Percentiles rank a stretch among this genome's conserved stretches.
phyloP scores from a whole-genome alignment of 2,888 invertebrate species.

The Adelognathus sp. region DNA sequence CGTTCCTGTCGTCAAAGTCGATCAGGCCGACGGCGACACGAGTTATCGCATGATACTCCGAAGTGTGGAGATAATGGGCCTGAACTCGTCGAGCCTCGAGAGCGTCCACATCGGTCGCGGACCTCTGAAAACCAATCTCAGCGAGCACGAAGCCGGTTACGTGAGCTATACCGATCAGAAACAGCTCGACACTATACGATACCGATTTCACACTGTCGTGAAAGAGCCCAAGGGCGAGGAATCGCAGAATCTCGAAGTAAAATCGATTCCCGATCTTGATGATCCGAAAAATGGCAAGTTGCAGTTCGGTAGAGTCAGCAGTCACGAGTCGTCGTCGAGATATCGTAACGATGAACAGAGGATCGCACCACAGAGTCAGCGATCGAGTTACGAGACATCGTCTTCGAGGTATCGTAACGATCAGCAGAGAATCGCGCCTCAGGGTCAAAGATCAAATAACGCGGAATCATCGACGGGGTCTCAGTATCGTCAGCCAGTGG shows the following conservation, averaged over 20 bases:
- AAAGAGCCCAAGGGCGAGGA: conserved; percentile 68
- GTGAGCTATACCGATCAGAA: conserved; percentile 76
- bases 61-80: conserved; percentile 73
- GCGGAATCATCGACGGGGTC: neutral
- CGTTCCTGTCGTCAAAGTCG: conserved; percentile 78
- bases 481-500: neutral
- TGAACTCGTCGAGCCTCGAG: conserved; percentile 75
- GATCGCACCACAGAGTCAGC: neutral
- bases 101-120: conserved; percentile 76
- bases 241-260: conserved; percentile 44
- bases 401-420: neutral
- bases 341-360: neutral
- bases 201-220: conserved; percentile 76
- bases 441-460: neutral
- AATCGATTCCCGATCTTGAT: conserved; percentile 31
- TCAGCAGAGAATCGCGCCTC: neutral
- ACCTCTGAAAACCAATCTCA: conserved; percentile 73
- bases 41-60: conserved; percentile 75
- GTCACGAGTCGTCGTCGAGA: neutral
- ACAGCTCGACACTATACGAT: conserved; percentile 74
- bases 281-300: neutral
- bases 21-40: conserved; percentile 81
- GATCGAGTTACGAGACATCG: neutral
- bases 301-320: neutral
- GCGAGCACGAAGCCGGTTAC: conserved; percentile 76